Evolutionary conservation across 2,888 invertebrate species (phyloP).

Genomic region (Cryptocephalus primarius): DNA sequence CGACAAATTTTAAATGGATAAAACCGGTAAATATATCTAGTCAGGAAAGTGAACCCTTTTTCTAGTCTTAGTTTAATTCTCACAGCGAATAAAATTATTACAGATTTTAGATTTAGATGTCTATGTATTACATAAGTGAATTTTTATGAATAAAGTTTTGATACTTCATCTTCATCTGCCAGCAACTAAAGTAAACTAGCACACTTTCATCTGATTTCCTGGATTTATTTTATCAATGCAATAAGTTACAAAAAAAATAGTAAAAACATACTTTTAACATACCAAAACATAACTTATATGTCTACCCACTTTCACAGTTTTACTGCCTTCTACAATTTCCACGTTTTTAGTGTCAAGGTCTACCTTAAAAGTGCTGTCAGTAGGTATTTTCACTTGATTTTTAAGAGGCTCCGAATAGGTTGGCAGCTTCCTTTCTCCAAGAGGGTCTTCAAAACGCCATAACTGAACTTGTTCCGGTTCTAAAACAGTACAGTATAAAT

Average conservation of each 20-base stretch:
- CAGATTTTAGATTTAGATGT: no score
- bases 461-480: constrained; percentile 53
- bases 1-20: not conserved
- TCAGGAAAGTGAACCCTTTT: not conserved
- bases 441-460: constrained; percentile 68
- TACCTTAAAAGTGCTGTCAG: constrained; percentile 40
- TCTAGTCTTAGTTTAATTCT: not conserved
- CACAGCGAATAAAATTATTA: no score
- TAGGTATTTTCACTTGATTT: constrained; percentile 46
- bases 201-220: no score
- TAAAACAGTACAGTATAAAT: constrained; percentile 32
- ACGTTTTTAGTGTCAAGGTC: constrained; percentile 39
- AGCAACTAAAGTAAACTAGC: no score
- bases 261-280: not conserved
- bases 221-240: no score
- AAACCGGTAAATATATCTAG: not conserved
- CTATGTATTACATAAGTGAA: no score
- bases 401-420: constrained; percentile 50
- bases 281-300: constrained; percentile 24
- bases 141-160: no score
- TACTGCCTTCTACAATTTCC: constrained; percentile 36
- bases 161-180: no score
- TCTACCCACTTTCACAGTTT: constrained; percentile 40
- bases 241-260: no score
- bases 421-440: constrained; percentile 70